Evolutionary conservation across 2,888 invertebrate genomes (phyloP).

Genomic region (Drosophila algonquin): DNA sequence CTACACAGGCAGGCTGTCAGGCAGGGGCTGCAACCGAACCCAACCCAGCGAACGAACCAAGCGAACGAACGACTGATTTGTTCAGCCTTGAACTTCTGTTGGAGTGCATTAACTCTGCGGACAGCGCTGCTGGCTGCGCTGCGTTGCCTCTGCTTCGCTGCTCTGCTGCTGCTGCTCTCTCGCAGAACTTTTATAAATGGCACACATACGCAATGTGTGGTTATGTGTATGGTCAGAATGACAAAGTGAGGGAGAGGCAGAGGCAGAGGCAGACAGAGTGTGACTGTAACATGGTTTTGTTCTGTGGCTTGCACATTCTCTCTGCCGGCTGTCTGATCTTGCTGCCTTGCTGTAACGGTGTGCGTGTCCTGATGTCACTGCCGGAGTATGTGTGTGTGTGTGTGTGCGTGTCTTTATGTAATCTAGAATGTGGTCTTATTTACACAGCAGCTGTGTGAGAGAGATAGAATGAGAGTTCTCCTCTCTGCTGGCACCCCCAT

Average conservation of each 20-base stretch:
- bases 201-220: slow-evolving; percentile 44
- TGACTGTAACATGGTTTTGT: slow-evolving; percentile 9
- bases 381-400: slow-evolving; percentile 3
- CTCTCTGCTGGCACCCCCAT: slow-evolving; percentile 50
- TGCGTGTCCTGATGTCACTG: slow-evolving; percentile 1
- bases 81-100: slow-evolving; percentile 84
- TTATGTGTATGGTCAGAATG: slow-evolving; percentile 32
- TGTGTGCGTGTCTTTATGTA: slow-evolving; percentile 55
- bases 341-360: neutral
- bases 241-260: slow-evolving; percentile 19
- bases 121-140: slow-evolving; percentile 30
- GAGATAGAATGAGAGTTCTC: neutral
- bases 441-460: slow-evolving; percentile 7
- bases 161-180: slow-evolving; percentile 18
- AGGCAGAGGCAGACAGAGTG: neutral
- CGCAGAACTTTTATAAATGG: slow-evolving; percentile 38
- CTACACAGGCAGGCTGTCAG: slow-evolving; percentile 15
- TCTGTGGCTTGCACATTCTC: slow-evolving; percentile 33
- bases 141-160: slow-evolving; percentile 23
- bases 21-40: slow-evolving; percentile 53
- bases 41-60: slow-evolving; percentile 55
- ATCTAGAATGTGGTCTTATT: slow-evolving; percentile 64
- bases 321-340: slow-evolving; percentile 31
- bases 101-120: slow-evolving; percentile 83
- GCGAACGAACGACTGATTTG: slow-evolving; percentile 79